Conservation (phyloP, 2,113 vertebrate species). For the Pelodiscus sinensis region DNA sequence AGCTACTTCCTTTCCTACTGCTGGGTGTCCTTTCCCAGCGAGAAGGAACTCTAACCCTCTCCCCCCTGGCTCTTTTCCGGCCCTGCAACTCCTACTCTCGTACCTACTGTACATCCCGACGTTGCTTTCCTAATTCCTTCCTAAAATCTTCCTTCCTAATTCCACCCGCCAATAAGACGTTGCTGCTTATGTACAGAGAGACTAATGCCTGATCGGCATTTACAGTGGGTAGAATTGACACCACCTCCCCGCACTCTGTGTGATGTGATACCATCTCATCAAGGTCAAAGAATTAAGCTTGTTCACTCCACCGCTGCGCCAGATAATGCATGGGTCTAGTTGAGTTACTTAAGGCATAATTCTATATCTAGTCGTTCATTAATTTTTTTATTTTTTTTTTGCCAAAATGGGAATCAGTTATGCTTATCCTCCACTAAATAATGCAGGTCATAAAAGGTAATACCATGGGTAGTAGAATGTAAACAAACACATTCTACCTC, state of each 20-base stretch:
- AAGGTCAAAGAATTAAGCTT: accelerated
- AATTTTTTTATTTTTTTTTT: slow-evolving; percentile 48
- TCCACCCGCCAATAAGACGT: neutral
- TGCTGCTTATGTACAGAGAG: neutral
- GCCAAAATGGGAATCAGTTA: slow-evolving; percentile 71
- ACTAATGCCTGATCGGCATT: neutral
- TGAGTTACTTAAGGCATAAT: slow-evolving; percentile 68
- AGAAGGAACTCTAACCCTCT: neutral
- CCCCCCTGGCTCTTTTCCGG: neutral
- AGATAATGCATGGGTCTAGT: neutral
- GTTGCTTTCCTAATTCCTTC: neutral
- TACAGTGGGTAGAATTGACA: neutral
- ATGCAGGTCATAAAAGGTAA: slow-evolving; percentile 86
- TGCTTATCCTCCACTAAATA: slow-evolving; percentile 79
- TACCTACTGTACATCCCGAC: accelerated
- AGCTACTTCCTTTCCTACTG: neutral
- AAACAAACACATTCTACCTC: slow-evolving; percentile 90
- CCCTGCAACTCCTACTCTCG: neutral
- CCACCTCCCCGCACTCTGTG: accelerated
- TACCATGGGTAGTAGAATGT: slow-evolving; percentile 88
- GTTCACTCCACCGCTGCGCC: neutral
- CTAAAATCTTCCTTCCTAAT: neutral
- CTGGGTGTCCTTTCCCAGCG: neutral
- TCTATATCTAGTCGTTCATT: slow-evolving; percentile 74
- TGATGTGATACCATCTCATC: neutral